Conservation (phyloP, 2,113 vertebrate species). For the Mustela nigripes region DNA sequence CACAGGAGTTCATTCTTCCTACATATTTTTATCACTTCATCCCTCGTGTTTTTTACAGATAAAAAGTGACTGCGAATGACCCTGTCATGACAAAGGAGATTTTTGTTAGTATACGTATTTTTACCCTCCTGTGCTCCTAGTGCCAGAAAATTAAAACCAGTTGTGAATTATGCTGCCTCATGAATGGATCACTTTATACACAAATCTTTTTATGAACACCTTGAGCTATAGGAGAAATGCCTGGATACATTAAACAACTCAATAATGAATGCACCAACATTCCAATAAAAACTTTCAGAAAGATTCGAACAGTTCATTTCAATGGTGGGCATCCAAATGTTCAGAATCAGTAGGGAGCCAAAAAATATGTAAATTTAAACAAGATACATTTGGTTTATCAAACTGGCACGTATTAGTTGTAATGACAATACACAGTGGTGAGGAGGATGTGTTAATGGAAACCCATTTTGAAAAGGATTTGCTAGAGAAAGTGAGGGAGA, state of each 20-base stretch:
- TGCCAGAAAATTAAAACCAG: neutral
- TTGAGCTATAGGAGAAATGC: neutral
- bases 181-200: neutral
- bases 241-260: neutral
- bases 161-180: neutral
- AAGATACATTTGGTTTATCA: neutral
- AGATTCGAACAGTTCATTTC: neutral
- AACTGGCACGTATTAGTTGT: conserved; percentile 4
- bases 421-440: neutral
- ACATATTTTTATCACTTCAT: neutral
- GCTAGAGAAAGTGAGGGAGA: neutral
- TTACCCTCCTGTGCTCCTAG: neutral
- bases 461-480: neutral
- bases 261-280: neutral
- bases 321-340: neutral
- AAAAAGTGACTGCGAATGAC: neutral
- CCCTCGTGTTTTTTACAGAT: neutral
- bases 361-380: conserved; percentile 30
- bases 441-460: neutral
- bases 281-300: neutral
- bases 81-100: neutral
- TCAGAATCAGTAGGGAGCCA: neutral
- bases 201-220: neutral
- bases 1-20: neutral
- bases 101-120: neutral